Evolutionary conservation across 2,113 vertebrate genomes (phyloP).

Genomic region (Pagrus major): DNA sequence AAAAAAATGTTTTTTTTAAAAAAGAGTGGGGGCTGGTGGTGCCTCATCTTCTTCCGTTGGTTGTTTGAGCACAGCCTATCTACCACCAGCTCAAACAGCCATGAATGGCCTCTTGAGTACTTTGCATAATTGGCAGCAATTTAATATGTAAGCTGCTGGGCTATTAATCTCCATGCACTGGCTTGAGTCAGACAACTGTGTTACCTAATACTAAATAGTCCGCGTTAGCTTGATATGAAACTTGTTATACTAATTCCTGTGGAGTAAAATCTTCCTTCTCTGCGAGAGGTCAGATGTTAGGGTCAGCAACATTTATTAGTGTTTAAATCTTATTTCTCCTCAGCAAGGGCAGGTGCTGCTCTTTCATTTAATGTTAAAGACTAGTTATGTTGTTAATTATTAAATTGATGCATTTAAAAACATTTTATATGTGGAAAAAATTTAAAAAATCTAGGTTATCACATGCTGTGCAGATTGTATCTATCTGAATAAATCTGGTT

Average conservation of each 20-base stretch:
- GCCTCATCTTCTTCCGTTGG: slow-evolving; percentile 3
- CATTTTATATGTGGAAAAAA: background rate
- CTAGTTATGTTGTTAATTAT: background rate
- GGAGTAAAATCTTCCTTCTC: background rate
- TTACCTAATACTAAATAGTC: slow-evolving; percentile 45
- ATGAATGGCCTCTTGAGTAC: slow-evolving; percentile 65
- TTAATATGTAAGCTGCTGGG: slow-evolving; percentile 63
- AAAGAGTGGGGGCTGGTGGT: background rate
- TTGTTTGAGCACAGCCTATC: slow-evolving; percentile 18
- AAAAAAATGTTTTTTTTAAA: background rate
- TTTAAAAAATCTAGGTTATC: background rate
- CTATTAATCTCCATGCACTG: slow-evolving; percentile 61
- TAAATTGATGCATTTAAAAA: background rate
- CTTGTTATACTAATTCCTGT: background rate
- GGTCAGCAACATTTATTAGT: slow-evolving; percentile 12
- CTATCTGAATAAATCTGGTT: background rate
- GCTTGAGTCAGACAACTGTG: slow-evolving; percentile 51
- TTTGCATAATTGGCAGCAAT: slow-evolving; percentile 74
- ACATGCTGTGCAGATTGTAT: background rate
- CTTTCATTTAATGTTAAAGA: background rate
- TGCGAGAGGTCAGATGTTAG: slow-evolving; percentile 1
- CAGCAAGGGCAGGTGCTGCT: slow-evolving; percentile 4
- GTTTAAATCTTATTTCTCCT: slow-evolving; percentile 41
- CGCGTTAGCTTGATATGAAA: slow-evolving; percentile 21
- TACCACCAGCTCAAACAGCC: slow-evolving; percentile 49